phyloP scores from a whole-genome alignment of 2,888 invertebrate species.

The Euplexia lucipara region DNA sequence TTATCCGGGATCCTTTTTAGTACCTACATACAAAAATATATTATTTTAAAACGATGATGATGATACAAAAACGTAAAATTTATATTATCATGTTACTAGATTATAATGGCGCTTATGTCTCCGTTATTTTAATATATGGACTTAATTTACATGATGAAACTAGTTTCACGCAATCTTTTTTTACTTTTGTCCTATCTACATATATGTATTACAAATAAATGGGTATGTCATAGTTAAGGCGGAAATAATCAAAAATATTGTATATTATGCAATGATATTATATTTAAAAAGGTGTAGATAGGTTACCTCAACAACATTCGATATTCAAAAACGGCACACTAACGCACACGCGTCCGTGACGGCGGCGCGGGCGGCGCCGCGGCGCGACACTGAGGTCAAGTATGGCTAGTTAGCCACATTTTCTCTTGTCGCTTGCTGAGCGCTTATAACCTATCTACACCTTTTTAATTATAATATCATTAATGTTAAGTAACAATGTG shows the following conservation, averaged over 20 bases:
- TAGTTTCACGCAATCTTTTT: slow-evolving; percentile 30
- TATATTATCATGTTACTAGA: slow-evolving; percentile 31
- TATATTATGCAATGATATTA: no score
- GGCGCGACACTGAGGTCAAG: no score
- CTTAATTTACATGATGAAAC: slow-evolving; percentile 48
- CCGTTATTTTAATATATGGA: slow-evolving; percentile 36
- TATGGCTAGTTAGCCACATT: no score
- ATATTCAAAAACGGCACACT: no score
- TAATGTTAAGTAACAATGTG: no score
- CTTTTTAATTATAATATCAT: no score
- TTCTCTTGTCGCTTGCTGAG: no score
- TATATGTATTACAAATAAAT: background rate
- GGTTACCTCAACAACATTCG: no score
- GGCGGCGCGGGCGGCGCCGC: no score
- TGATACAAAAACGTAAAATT: slow-evolving; percentile 39
- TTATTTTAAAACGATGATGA: slow-evolving; percentile 27
- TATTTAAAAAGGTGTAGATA: no score
- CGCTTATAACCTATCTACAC: no score
- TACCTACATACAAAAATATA: slow-evolving; percentile 14
- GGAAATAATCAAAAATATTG: background rate
- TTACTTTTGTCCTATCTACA: background rate
- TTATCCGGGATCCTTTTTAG: slow-evolving; percentile 24
- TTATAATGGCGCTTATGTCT: slow-evolving; percentile 35
- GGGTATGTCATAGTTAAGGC: background rate
- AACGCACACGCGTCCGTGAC: no score